phyloP scores from a whole-genome alignment of 2,888 invertebrate species.

The Leucozona laternaria region DNA sequence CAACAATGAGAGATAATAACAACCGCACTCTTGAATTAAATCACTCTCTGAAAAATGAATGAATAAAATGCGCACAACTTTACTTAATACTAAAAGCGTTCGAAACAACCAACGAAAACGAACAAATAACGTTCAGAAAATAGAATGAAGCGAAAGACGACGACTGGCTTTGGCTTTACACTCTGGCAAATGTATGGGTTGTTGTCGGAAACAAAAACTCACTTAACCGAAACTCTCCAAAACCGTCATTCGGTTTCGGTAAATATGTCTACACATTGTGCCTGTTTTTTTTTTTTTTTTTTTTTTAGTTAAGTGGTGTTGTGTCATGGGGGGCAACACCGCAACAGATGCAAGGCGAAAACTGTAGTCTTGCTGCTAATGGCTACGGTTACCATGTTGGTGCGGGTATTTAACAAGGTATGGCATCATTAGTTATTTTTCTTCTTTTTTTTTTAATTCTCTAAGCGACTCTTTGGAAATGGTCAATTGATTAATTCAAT shows the following conservation, averaged over 20 bases:
- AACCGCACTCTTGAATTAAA: conserved; percentile 37
- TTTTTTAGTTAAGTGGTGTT: neutral
- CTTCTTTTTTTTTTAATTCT: neutral
- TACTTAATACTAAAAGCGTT: neutral
- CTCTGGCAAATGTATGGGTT: neutral
- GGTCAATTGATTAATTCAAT: neutral
- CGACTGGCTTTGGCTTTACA: neutral
- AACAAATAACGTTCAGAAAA: conserved; percentile 26
- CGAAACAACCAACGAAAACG: conserved; percentile 9
- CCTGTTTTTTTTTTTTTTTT: neutral
- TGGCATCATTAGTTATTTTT: neutral
- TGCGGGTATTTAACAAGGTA: neutral
- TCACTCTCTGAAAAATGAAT: conserved; percentile 43
- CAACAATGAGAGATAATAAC: conserved; percentile 15
- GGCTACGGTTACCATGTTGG: conserved; percentile 6
- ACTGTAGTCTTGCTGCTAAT: conserved; percentile 46
- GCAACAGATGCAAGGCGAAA: conserved; percentile 66
- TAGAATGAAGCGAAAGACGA: conserved; percentile 29
- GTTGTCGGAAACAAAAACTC: neutral
- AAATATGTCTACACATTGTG: neutral
- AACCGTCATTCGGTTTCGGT: conserved; percentile 22
- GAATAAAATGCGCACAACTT: conserved; percentile 39
- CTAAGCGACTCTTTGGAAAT: neutral
- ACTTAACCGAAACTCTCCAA: conserved; percentile 60
- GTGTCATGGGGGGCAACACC: conserved; percentile 41